phyloP scores from a whole-genome alignment of 2,888 invertebrate genomes.

The Ryuthela nishihirai region DNA sequence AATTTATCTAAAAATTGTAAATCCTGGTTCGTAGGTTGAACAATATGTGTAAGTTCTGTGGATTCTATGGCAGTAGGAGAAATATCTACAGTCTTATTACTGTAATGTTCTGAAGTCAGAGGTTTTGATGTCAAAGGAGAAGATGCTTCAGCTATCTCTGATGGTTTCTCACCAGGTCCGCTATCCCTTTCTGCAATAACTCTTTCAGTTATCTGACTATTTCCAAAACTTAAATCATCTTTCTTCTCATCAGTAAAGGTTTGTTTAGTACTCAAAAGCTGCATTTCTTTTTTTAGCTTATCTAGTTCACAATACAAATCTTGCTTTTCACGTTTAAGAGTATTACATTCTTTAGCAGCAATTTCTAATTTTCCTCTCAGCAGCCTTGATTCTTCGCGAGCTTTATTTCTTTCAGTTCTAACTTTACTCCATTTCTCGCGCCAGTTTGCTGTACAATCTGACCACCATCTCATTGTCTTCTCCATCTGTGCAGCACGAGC shows the following conservation, averaged over 20 bases:
- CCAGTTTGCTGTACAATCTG: slow-evolving; percentile 96
- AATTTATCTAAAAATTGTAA: slow-evolving; percentile 44
- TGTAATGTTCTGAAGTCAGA: slow-evolving; percentile 1
- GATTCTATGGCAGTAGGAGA: slow-evolving; percentile 10
- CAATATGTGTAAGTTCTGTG: slow-evolving; percentile 15
- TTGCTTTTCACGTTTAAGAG: slow-evolving; percentile 36
- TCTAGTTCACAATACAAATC: slow-evolving; percentile 27
- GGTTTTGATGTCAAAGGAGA: slow-evolving; percentile 1
- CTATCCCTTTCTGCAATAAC: slow-evolving; percentile 39
- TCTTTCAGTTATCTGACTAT: slow-evolving; percentile 12
- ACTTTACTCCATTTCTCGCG: slow-evolving; percentile 94
- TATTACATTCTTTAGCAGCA: slow-evolving; percentile 63
- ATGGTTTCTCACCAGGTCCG: slow-evolving; percentile 18
- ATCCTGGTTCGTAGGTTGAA: slow-evolving; percentile 31
- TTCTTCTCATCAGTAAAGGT: slow-evolving; percentile 21
- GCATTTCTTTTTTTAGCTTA: slow-evolving; percentile 26
- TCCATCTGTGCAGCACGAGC: slow-evolving; percentile 97
- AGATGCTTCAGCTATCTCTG: slow-evolving; percentile 13
- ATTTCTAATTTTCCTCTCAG: slow-evolving; percentile 74
- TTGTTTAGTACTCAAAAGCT: slow-evolving; percentile 16
- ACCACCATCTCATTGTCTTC: slow-evolving; percentile 99
- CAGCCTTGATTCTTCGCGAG: slow-evolving; percentile 82
- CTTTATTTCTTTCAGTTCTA: slow-evolving; percentile 86
- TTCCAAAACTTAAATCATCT: slow-evolving; percentile 10
- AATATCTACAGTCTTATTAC: slow-evolving; percentile 9